phyloP scores from a whole-genome alignment of 2,113 vertebrate genomes.

The Petaurus breviceps region DNA sequence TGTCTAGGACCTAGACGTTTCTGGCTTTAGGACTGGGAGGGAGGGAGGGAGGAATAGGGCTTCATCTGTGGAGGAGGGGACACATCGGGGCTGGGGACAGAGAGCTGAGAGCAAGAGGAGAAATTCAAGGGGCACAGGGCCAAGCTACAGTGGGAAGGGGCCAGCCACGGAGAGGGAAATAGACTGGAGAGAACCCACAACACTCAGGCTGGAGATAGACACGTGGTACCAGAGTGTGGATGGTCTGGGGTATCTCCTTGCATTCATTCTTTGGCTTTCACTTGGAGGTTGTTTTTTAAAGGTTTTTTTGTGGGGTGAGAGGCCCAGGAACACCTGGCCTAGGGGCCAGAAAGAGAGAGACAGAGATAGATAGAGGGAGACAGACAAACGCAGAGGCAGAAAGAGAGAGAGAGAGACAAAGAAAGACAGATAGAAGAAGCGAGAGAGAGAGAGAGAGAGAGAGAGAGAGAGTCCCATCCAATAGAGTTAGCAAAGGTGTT shows the following conservation, averaged over 20 bases:
- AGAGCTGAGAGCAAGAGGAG: background rate
- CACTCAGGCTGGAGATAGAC: too few relatives aligned
- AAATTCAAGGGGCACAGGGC: background rate
- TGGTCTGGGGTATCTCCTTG: background rate
- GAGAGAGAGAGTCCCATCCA: background rate
- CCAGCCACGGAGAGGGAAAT: background rate
- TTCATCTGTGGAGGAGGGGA: background rate
- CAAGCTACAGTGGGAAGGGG: background rate
- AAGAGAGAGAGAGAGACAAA: too few relatives aligned
- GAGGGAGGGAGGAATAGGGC: too few relatives aligned
- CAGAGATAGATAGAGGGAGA: too few relatives aligned
- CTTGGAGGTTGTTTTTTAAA: background rate
- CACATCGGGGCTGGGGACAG: background rate
- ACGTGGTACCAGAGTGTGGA: background rate
- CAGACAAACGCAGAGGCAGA: too few relatives aligned
- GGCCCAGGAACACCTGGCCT: background rate
- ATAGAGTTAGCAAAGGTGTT: background rate
- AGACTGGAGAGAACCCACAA: too few relatives aligned
- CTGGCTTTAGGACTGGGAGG: background rate
- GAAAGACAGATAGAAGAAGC: too few relatives aligned
- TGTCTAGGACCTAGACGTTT: background rate
- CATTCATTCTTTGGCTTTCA: background rate
- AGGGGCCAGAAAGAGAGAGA: background rate
- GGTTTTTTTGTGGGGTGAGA: background rate
- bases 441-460: background rate